Conservation (phyloP, 2,113 vertebrate species). For the Gulo gulo region DNA sequence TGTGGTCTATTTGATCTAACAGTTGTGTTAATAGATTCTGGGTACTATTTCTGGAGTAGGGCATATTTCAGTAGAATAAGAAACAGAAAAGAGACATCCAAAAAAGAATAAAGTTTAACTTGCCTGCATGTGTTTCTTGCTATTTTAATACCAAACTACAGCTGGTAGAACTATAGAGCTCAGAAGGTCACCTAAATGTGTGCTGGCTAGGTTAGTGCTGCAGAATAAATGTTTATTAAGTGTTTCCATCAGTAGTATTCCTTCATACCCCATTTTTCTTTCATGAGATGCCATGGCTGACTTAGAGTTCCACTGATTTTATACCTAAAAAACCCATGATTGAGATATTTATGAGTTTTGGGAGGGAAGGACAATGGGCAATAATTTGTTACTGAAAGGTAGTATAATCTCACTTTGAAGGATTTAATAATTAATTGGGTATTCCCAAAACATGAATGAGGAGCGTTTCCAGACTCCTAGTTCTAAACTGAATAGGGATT, state of each 20-base stretch:
- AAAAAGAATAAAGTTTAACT: neutral
- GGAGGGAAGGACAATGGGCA: fast-evolving
- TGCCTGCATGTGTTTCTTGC: neutral
- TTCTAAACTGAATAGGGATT: neutral
- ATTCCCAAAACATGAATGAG: neutral
- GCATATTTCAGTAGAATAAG: neutral
- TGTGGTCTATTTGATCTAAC: neutral
- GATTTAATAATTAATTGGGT: neutral
- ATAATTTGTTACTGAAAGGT: neutral
- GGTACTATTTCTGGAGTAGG: neutral
- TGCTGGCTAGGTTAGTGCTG: neutral
- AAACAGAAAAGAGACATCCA: neutral
- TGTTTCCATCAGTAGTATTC: neutral
- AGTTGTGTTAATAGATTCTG: slow-evolving; percentile 5
- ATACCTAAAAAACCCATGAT: neutral
- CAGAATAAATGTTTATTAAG: neutral
- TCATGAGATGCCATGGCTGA: neutral
- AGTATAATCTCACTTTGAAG: neutral
- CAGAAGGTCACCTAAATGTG: neutral
- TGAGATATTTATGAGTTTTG: neutral
- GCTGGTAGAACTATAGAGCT: neutral
- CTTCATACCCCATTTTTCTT: neutral
- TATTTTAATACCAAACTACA: neutral
- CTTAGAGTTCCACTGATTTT: neutral
- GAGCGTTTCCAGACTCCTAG: neutral